Percentiles rank a stretch among this genome's conserved stretches.
Evolutionary conservation across 2,113 vertebrate genomes (phyloP).

Genomic region (cattle (Bos taurus)): ARS-UCD2.0 NC_037338.1:105475001-105475500

Average conservation of each 20-base stretch:
- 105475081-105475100: not conserved
- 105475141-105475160: not conserved
- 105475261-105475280: fast-evolving
- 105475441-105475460: fast-evolving
- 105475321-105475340: fast-evolving
- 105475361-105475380: fast-evolving
- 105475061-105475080: fast-evolving
- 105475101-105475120: not conserved
- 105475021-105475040: not conserved
- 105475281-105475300: not conserved
- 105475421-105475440: not conserved
- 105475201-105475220: not conserved
- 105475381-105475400: fast-evolving
- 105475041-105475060: not conserved
- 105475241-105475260: not conserved
- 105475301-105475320: fast-evolving
- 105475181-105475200: not conserved
- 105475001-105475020: not conserved
- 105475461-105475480: fast-evolving
- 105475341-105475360: not conserved
- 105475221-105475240: not conserved
- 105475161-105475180: not conserved
- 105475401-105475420: fast-evolving
- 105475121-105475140: fast-evolving
- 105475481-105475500: fast-evolving